Evolutionary conservation across 53 echinoderm and acorn worm species (phyloP).

Genomic region (Zoroaster sp.): DNA sequence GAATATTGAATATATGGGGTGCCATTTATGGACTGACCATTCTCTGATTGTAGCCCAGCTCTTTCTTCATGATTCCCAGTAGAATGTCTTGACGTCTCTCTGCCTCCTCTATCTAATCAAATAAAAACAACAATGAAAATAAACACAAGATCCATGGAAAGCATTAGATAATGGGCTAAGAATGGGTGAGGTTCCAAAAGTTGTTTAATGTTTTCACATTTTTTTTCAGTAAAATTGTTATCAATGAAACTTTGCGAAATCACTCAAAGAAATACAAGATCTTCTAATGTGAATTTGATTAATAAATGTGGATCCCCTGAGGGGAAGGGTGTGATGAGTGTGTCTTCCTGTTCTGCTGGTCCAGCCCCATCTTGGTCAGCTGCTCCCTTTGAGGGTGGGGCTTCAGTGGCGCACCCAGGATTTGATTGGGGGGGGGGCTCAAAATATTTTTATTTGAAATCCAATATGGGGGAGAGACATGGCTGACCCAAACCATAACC

Average conservation of each 20-base stretch:
- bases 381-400: neutral
- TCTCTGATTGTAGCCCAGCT: slow-evolving; percentile 88
- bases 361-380: neutral
- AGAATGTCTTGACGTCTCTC: slow-evolving; percentile 82
- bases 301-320: too few species aligned
- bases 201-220: too few species aligned
- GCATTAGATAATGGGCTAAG: neutral
- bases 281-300: too few species aligned
- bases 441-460: neutral
- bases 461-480: too few species aligned
- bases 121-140: neutral
- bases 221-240: too few species aligned
- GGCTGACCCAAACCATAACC: too few species aligned
- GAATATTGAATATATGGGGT: too few species aligned
- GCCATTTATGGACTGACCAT: slow-evolving; percentile 68
- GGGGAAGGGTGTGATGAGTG: too few species aligned
- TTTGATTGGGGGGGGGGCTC: neutral
- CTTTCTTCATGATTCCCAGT: slow-evolving; percentile 92
- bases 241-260: too few species aligned
- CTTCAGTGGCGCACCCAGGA: neutral
- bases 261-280: too few species aligned
- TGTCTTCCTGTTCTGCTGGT: neutral
- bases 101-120: slow-evolving; percentile 85
- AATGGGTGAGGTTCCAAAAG: neutral
- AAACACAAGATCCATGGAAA: neutral